Conservation (phyloP, 2,797 vertebrate genomes). For the Pelodytes ibericus region DNA sequence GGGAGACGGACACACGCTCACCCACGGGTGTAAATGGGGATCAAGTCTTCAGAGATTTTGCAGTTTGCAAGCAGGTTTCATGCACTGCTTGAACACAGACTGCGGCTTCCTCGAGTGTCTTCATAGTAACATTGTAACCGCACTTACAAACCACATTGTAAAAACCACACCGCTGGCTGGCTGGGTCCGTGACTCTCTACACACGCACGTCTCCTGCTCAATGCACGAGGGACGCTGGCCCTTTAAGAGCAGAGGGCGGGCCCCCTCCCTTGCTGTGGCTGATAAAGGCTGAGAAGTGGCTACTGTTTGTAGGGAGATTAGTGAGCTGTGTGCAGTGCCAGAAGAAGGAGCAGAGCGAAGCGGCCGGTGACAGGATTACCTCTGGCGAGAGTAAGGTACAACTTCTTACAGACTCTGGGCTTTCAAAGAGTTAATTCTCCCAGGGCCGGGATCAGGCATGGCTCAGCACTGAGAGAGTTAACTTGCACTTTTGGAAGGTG, state of each 20-base stretch:
- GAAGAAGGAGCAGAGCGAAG: constrained; percentile 19
- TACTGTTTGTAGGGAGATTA: constrained; percentile 38
- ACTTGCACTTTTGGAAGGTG: too few relatives aligned
- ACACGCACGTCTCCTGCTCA: neutral
- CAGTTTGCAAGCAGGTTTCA: neutral
- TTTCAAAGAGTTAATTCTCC: neutral
- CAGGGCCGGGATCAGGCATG: neutral
- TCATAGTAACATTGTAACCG: neutral
- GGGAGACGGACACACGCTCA: constrained; percentile 7
- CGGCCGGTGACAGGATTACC: constrained; percentile 4
- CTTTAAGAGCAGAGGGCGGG: constrained; percentile 44
- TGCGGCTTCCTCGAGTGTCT: constrained; percentile 10
- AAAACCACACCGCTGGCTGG: neutral
- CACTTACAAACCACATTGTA: neutral
- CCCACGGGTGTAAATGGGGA: neutral
- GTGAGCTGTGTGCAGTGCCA: neutral
- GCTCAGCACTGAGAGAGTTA: neutral
- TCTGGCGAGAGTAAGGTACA: neutral
- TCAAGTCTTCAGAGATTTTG: too few relatives aligned
- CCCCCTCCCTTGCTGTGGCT: constrained; percentile 16
- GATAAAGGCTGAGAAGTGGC: constrained; percentile 49
- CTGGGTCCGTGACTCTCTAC: neutral
- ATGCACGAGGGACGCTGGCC: neutral
- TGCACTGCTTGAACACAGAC: neutral
- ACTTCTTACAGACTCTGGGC: neutral